phyloP scores from a whole-genome alignment of 2,113 vertebrate genomes.

The Boulengeromyrus knoepffleri region DNA sequence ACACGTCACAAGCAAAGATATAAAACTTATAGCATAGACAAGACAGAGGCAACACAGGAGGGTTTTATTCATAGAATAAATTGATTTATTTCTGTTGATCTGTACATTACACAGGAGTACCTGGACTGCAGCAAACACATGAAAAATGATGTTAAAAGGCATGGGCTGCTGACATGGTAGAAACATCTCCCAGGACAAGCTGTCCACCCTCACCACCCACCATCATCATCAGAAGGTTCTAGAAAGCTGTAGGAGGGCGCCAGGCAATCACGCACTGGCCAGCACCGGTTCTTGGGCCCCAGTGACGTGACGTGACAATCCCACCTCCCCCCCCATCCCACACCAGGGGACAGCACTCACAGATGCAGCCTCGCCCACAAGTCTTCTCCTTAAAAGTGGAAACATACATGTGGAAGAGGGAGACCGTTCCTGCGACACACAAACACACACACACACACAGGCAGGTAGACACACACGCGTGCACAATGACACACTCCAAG shows the following conservation, averaged over 20 bases:
- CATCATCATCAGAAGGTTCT: constrained; percentile 2
- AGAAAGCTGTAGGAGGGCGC: not conserved
- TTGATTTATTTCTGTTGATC: constrained; percentile 67
- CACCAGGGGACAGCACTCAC: not conserved
- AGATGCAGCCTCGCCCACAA: not conserved
- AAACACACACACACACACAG: too few species aligned
- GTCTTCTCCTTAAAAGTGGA: not conserved
- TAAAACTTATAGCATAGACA: not conserved
- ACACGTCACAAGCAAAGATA: not conserved
- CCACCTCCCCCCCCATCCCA: not conserved
- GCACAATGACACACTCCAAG: constrained; percentile 11
- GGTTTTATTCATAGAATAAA: constrained; percentile 61
- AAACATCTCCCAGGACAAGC: constrained; percentile 58
- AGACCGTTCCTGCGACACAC: not conserved
- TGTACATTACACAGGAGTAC: constrained; percentile 71
- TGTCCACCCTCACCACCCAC: not conserved
- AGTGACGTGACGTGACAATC: not conserved
- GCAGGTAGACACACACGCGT: constrained; percentile 12
- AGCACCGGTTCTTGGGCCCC: not conserved
- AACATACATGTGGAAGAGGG: not conserved
- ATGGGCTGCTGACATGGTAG: constrained; percentile 58
- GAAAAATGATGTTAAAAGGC: constrained; percentile 60
- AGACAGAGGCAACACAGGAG: constrained; percentile 12
- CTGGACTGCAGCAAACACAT: constrained; percentile 63
- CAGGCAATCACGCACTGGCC: not conserved